phyloP scores from a whole-genome alignment of 30 jellyfish, hydroid and myxozoan species.

The Morbakka virulenta region DNA sequence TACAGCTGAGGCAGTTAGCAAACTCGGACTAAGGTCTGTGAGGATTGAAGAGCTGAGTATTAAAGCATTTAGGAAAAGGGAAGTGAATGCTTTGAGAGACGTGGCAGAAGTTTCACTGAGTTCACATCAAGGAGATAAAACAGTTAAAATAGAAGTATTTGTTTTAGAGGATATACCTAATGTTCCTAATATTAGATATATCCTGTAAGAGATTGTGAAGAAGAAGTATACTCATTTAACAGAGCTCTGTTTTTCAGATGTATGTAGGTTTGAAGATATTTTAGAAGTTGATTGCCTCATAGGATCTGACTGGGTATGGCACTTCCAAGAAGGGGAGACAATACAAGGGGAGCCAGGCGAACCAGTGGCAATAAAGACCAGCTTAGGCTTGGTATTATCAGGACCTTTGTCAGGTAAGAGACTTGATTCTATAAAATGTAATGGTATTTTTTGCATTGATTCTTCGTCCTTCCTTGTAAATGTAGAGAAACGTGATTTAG shows the following conservation, averaged over 20 bases:
- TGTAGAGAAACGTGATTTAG: background rate
- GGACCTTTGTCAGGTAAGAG: slow-evolving; percentile 30
- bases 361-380: slow-evolving; percentile 39
- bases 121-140: background rate
- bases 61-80: slow-evolving; percentile 35
- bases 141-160: slow-evolving; percentile 16
- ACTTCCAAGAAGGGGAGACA: slow-evolving; percentile 17
- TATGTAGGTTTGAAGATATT: slow-evolving; percentile 8
- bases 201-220: slow-evolving; percentile 9
- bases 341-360: slow-evolving; percentile 24
- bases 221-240: background rate
- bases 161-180: slow-evolving; percentile 8
- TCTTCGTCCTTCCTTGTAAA: background rate
- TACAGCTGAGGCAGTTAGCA: slow-evolving; percentile 55
- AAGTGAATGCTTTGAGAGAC: slow-evolving; percentile 43
- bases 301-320: slow-evolving; percentile 33
- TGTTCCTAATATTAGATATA: background rate
- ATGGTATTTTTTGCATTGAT: background rate
- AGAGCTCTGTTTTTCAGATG: slow-evolving; percentile 10
- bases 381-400: slow-evolving; percentile 32
- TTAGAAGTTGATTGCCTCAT: slow-evolving; percentile 32
- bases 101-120: slow-evolving; percentile 30
- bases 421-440: background rate
- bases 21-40: slow-evolving; percentile 46
- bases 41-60: slow-evolving; percentile 30